Evolutionary conservation across 2,113 vertebrate genomes (phyloP), one percentile per base, ranked within the genome.

Genomic region (Bubo bubo): DNA sequence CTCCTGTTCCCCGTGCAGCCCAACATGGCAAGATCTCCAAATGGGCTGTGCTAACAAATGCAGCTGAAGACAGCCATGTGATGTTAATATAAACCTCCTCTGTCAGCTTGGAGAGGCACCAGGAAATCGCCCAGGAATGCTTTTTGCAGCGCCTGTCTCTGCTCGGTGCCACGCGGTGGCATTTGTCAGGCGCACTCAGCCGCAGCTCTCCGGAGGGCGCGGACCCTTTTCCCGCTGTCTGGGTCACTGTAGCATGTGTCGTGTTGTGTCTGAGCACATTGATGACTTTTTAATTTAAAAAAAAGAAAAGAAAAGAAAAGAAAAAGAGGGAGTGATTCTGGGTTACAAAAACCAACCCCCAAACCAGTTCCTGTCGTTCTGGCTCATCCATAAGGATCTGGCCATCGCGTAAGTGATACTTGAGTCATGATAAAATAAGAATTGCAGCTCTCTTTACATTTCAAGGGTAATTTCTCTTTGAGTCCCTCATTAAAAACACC

Each of bases 401-500:
- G 35, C 30, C 12, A 0, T 27, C 2, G 0, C 12, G 0, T 10
- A 0, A 12, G 45, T 21, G 52, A 21, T 10, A 8, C 22, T 35
- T 16, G 10, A 70, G n/a, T 6, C 7, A 3, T 1, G 56, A 21
- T 19, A 30, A 79, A 76, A 55, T 12, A 50, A 80, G n/a, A 79
- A 26, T 35, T 67, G 26, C 59, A 50, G 16, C n/a, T 37, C 21
- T 27, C 37, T 10, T 39, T 7, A 0, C 17, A 16, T 34, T 56
- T 55, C 20, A 41, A 43, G 27, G 12, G 28, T 10, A 24, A 43
- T 35, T 88, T 84, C 24, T 74, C 47, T 32, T 32, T 20, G 17
- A 34, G 41, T 35, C 62, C 21, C 67, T 58, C 72, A 19, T 37
- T 37, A 24, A 63, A 82, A 81, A 3, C 55, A 63, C 16, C 27